Evolutionary conservation across 1,140 invertebrate species (phyloP).

Genomic region (Trichonephila clavata): DNA sequence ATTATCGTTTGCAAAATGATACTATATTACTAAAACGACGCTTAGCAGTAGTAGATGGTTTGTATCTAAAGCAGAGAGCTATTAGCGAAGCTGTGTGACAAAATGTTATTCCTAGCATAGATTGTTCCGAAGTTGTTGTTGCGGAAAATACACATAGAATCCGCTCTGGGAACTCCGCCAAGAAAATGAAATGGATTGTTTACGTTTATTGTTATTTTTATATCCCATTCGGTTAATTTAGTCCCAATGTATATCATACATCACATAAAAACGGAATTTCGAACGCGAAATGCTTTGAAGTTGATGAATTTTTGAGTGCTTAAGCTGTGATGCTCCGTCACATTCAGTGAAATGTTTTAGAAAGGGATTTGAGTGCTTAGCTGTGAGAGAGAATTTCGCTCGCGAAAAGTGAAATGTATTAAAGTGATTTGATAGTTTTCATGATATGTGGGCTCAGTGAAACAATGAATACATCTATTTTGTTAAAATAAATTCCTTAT

Average conservation of each 20-base stretch:
- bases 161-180: background rate
- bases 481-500: too few species aligned
- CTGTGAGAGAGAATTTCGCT: background rate
- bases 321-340: background rate
- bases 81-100: conserved; percentile 7
- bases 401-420: too few species aligned
- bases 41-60: background rate
- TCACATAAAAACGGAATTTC: conserved; percentile 6
- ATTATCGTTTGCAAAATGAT: conserved; percentile 33
- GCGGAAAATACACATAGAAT: conserved; percentile 16
- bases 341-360: background rate
- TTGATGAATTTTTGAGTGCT: background rate
- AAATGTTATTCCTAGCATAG: conserved; percentile 15
- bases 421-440: too few species aligned
- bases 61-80: background rate
- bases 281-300: background rate
- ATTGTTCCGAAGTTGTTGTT: conserved; percentile 32
- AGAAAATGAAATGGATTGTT: conserved; percentile 34
- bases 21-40: conserved; percentile 4
- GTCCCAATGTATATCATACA: background rate
- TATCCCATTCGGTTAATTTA: conserved; percentile 10
- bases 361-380: background rate
- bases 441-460: too few species aligned
- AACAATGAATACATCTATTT: too few species aligned
- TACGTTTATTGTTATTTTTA: background rate